Percentiles rank a stretch among this genome's conserved stretches.
Evolutionary conservation across 2,888 invertebrate genomes (phyloP).

Genomic region (Cloeon dipterum): DNA sequence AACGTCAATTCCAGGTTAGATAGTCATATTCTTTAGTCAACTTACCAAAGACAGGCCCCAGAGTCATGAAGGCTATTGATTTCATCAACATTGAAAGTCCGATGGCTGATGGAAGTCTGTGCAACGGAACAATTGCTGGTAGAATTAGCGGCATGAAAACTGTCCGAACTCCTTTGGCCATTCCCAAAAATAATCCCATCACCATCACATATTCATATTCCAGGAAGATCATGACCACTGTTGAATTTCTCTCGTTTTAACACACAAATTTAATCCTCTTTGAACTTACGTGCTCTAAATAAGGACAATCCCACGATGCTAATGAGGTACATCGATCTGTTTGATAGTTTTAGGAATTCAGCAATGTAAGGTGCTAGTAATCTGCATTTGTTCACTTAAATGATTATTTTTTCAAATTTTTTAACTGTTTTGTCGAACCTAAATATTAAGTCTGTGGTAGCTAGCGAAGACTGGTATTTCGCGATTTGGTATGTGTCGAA

Average conservation of each 20-base stretch:
- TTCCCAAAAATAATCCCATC: constrained; percentile 33
- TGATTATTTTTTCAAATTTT: too few species aligned
- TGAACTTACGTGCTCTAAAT: constrained; percentile 38
- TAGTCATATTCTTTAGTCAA: too few species aligned
- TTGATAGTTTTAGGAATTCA: constrained; percentile 32
- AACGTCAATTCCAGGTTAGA: too few species aligned
- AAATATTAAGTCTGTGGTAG: constrained; percentile 36
- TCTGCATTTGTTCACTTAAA: too few species aligned
- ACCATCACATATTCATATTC: constrained; percentile 26
- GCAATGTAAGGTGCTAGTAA: constrained; percentile 44
- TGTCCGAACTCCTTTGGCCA: constrained; percentile 42
- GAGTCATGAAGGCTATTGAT: constrained; percentile 18
- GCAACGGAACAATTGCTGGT: constrained; percentile 40
- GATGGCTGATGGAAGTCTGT: constrained; percentile 38
- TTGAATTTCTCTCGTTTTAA: too few species aligned
- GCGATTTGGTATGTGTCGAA: constrained; percentile 33
- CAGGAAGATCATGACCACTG: constrained; percentile 13
- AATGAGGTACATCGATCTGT: constrained; percentile 36
- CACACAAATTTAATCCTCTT: too few species aligned
- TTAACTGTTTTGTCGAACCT: too few species aligned
- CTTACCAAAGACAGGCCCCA: constrained; percentile 28
- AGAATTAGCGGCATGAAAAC: constrained; percentile 45
- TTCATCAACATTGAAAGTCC: constrained; percentile 47
- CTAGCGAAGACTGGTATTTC: constrained; percentile 34
- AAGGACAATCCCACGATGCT: constrained; percentile 33